These are phyloP conservation scores for Coregonus suidteri DNA, from an alignment of 2,797 vertebrate species.

Conservation along the genomic window DNA sequence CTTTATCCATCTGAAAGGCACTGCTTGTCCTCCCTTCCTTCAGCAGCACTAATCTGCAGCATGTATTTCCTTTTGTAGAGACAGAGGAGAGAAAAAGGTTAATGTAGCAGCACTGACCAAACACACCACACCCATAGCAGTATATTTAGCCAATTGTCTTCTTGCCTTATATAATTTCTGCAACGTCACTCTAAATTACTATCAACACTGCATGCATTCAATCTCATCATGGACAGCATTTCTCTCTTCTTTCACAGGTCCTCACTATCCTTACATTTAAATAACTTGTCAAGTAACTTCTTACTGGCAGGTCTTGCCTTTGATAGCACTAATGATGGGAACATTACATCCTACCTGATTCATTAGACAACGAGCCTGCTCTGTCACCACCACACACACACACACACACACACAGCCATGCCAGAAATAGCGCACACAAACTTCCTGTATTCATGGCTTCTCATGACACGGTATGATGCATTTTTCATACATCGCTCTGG, in stretches of 20 bases:
- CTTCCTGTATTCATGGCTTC: conserved; percentile 41
- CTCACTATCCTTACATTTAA: neutral
- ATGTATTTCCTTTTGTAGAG: neutral
- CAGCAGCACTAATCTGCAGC: neutral
- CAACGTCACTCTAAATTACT: neutral
- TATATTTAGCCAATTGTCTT: neutral
- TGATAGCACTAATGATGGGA: neutral
- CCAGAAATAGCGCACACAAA: conserved; percentile 39
- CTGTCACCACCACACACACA: conserved; percentile 2
- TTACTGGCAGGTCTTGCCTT: conserved; percentile 1
- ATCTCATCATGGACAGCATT: neutral
- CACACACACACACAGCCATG: neutral
- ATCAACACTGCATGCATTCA: neutral
- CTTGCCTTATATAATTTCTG: neutral
- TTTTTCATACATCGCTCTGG: neutral
- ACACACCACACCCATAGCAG: neutral
- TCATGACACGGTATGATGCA: conserved; percentile 6
- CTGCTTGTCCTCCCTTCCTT: neutral
- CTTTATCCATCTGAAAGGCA: neutral
- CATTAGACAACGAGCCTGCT: neutral
- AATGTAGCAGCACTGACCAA: neutral
- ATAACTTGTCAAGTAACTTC: neutral
- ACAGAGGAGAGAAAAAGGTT: neutral
- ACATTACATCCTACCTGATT: neutral
- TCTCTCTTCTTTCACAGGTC: neutral